Base-by-base conservation (phyloP, 2,797 vertebrate genomes). In the Bufotes viridis region DNA sequence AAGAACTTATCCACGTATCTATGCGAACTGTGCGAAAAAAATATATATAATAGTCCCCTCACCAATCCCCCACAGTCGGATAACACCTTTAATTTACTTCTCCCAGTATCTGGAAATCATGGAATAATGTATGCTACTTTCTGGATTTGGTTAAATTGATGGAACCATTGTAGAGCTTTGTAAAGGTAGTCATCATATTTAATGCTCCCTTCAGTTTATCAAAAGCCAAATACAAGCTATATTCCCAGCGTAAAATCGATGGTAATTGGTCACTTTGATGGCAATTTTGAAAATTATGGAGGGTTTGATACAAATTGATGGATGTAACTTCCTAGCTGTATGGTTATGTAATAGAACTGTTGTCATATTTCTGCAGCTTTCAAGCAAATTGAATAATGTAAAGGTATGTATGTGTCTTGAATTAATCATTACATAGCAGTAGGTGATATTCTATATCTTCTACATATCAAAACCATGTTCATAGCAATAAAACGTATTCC, bases 281-380 rank as follows among this genome's bases (percentile, higher is more conserved):
- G 22, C n/a, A 76, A 76, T 51, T 76, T 51, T n/a, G 20, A 76
- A n/a, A n/a, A 76, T 76, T 22, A 53, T 76, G 74, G 74, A 13
- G 42, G 42, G 34, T 49, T 75, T 10, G 42, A 75, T 76, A 53
- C 74, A 51, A 76, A 76, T 55, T 55, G 49, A 78, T 78, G 51
- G 75, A 14, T 78, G 17, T 53, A 78, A 78, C 75, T 24, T 13
- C 9, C 72, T 11, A 7, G 7, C 1, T 15, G n/a, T 24, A 78
- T 55, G 51, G 13, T 53, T 55, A 55, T 24, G n/a, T 53, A 55
- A 78, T 24, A 78, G 20, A 55, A 24, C 24, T 53, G 51, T 24
- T 55, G 51, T 78, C 51, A 34, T 42, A 78, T 24, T 78, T 55
- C 75, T 53, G 49, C 12, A n/a, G 74, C 74, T 53, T 53, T 76